A percentile compares a stretch with the other conserved stretches of the same genome.
These are phyloP conservation scores for Cerastoderma edule DNA, from an alignment of 2,888 invertebrate species.

Conservation along the genomic window DNA sequence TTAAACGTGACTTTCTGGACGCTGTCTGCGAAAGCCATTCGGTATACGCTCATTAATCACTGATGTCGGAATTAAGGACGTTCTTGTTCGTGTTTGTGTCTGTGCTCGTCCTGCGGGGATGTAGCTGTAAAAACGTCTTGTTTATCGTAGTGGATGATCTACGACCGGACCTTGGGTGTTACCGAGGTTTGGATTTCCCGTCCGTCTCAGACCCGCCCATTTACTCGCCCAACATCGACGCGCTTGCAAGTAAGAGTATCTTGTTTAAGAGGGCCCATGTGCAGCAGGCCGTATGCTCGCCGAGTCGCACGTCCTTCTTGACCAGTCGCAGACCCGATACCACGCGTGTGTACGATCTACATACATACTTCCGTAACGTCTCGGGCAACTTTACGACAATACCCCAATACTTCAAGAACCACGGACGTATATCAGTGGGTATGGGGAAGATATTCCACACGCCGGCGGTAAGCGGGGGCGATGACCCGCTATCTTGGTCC, in stretches of 20 bases:
- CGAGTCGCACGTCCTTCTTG: slow-evolving; percentile 47
- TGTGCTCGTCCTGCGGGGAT: neutral
- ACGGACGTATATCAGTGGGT: slow-evolving; percentile 53
- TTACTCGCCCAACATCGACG: slow-evolving; percentile 50
- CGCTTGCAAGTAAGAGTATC: slow-evolving; percentile 42
- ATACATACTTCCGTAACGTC: slow-evolving; percentile 47
- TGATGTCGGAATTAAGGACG: neutral
- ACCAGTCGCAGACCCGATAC: slow-evolving; percentile 63
- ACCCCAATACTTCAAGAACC: slow-evolving; percentile 62
- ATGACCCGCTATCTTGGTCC: slow-evolving; percentile 70
- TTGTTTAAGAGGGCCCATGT: slow-evolving; percentile 47
- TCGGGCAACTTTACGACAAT: slow-evolving; percentile 63
- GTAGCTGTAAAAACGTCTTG: slow-evolving; percentile 44
- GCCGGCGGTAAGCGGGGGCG: slow-evolving; percentile 25
- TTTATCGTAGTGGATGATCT: slow-evolving; percentile 57
- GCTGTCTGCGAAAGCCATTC: no score
- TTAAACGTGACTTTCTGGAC: no score
- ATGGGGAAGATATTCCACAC: slow-evolving; percentile 63
- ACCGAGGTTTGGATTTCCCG: slow-evolving; percentile 28
- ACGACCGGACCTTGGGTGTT: slow-evolving; percentile 49
- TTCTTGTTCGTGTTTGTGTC: neutral
- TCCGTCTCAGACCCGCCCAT: slow-evolving; percentile 32
- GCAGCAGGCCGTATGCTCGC: slow-evolving; percentile 50
- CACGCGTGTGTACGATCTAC: slow-evolving; percentile 59
- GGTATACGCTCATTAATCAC: no score